Percentiles rank a stretch among this genome's conserved stretches.
Conservation (phyloP, 2,113 vertebrate species). For the Telmatochromis bifrenatus region DNA sequence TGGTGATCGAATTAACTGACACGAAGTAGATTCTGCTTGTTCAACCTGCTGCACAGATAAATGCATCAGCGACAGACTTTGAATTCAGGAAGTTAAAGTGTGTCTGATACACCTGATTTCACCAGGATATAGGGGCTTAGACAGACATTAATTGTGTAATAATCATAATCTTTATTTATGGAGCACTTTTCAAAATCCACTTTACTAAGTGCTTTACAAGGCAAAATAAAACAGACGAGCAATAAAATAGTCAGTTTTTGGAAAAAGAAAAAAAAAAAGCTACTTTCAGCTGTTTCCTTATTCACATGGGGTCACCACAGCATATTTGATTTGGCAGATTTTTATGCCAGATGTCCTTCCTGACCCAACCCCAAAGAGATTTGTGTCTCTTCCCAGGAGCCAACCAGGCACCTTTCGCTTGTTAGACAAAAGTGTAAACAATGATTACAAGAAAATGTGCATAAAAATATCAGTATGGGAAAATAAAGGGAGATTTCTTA, state of each 20-base stretch:
- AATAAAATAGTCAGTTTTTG: not conserved
- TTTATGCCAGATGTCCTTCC: not conserved
- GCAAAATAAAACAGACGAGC: not conserved
- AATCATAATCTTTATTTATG: not conserved
- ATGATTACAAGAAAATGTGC: not conserved
- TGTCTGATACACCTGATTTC: not conserved
- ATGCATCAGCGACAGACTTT: slow-evolving; percentile 21
- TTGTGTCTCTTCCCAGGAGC: not conserved
- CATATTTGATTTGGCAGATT: not conserved
- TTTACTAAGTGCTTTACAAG: not conserved
- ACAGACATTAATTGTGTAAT: not conserved
- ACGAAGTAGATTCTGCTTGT: slow-evolving; percentile 38
- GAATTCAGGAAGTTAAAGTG: not conserved
- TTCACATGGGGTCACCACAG: not conserved
- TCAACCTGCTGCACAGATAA: slow-evolving; percentile 38
- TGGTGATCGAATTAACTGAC: slow-evolving; percentile 47
- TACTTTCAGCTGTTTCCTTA: not conserved
- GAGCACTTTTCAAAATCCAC: not conserved
- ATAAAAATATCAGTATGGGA: not conserved
- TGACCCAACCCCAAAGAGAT: not conserved
- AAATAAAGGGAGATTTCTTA: not conserved
- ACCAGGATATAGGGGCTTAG: not conserved
- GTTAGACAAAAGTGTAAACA: not conserved
- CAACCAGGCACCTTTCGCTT: not conserved
- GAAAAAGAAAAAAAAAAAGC: not conserved